Evolutionary conservation across 1,140 invertebrate species (phyloP).

Genomic region (Drosophila nebulosa): DNA sequence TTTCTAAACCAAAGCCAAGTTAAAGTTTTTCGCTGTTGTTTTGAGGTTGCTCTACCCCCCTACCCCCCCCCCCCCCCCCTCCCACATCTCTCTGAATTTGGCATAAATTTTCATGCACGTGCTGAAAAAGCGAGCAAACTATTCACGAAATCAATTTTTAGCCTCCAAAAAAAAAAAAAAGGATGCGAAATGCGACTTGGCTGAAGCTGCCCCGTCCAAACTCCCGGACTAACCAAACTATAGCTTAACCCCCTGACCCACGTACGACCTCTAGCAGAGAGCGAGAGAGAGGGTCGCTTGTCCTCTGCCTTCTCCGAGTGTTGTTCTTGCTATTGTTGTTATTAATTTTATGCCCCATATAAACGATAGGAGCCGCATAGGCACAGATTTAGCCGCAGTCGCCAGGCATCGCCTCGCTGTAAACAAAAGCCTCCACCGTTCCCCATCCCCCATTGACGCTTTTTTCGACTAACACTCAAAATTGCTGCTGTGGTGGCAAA

Average conservation of each 20-base stretch:
- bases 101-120: slow-evolving; percentile 36
- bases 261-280: not conserved
- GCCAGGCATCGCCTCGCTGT: slow-evolving; percentile 47
- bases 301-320: not conserved
- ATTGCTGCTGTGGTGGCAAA: slow-evolving; percentile 21
- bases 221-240: not conserved
- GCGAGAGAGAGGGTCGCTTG: too few relatives aligned
- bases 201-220: not conserved
- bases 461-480: slow-evolving; percentile 7
- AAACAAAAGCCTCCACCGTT: slow-evolving; percentile 47
- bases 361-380: slow-evolving; percentile 50
- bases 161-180: too few relatives aligned
- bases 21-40: not conserved
- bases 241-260: not conserved
- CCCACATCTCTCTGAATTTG: not conserved
- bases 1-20: not conserved
- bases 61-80: too few relatives aligned
- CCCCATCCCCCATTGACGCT: slow-evolving; percentile 18
- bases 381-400: slow-evolving; percentile 57
- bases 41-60: not conserved
- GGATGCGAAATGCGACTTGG: not conserved
- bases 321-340: slow-evolving; percentile 46
- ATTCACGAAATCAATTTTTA: slow-evolving; percentile 29
- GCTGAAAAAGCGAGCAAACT: slow-evolving; percentile 5
- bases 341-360: slow-evolving; percentile 64